These are phyloP conservation scores for Stegastes partitus DNA, from an alignment of 2,113 vertebrate genomes.

Conservation along the genomic window DNA sequence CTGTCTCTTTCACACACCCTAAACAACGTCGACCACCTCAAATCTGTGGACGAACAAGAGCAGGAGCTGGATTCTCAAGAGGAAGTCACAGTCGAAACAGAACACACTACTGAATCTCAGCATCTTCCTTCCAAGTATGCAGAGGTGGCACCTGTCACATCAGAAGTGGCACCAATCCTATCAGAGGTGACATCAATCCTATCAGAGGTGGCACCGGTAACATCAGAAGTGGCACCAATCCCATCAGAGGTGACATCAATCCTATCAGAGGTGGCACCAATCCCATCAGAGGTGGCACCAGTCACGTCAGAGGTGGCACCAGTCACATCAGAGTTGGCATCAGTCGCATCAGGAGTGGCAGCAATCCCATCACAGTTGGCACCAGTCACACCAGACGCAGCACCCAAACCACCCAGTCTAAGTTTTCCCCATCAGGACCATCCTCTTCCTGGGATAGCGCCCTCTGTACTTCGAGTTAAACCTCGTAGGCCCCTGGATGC, in stretches of 20 bases:
- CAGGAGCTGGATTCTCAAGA: constrained; percentile 46
- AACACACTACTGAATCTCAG: constrained; percentile 1
- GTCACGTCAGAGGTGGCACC: constrained; percentile 6
- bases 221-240: no score
- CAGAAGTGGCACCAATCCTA: no score
- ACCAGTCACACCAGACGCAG: constrained; percentile 1
- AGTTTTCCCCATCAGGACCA: constrained; percentile 33
- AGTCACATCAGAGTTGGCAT: no score
- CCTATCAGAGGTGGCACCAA: neutral
- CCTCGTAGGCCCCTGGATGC: constrained; percentile 40
- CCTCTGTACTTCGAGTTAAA: constrained; percentile 51
- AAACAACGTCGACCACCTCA: constrained; percentile 81
- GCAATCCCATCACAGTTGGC: neutral
- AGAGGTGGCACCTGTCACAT: neutral
- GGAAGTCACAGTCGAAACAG: constrained; percentile 39
- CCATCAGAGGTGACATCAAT: neutral
- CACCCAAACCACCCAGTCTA: constrained; percentile 8
- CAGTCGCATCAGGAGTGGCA: no score
- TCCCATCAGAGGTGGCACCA: no score
- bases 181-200: neutral
- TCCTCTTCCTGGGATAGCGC: neutral
- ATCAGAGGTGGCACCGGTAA: neutral
- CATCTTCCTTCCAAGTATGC: constrained; percentile 15
- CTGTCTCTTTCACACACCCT: constrained; percentile 76
- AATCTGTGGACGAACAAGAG: constrained; percentile 80